Base-by-base conservation (phyloP, 2,888 invertebrate genomes). In the Trichopoda pennipes region DNA sequence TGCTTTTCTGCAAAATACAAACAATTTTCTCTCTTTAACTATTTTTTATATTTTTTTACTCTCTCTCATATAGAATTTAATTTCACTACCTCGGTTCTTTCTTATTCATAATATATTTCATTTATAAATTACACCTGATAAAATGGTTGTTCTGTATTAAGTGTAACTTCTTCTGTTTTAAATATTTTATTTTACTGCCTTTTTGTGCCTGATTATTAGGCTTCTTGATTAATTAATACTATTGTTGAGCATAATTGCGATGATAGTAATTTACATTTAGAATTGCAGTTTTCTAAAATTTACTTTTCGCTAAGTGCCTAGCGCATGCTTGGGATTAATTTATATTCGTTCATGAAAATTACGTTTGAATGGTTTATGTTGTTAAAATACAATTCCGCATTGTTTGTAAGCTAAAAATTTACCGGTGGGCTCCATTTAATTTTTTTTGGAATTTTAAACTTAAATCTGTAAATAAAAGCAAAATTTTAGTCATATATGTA, bases 401-500 rank as follows among this genome's bases (percentile, higher is more conserved):
- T 74, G 4, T 44, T 17, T 49, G 7, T 49, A 49, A 49, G 17
- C 9, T 49, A 44, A 28, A 69, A n/a, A 42, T 64, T 74, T 64
- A 69, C 51, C 74, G 80, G 80, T 80, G 80, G 80, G 74, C 23
- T 73, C 51, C 21, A 47, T 7, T 61, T 70, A 21, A 19, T 44
- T 3, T 12, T 12, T 38, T 19, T 19, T 47, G 32, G 19, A 32
- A 32, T 1, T 38, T 38, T 38, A 12, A n/a, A 44, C 16, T 44
- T 44, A 12, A 44, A 16, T n/a, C 44, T 44, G 44, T n/a, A 44
- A 44, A 44, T 14, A n/a, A 38, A 38, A 38, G 3, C 1, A 12
- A 38, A 38, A 38, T 38, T n/a, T 28, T 7, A 28, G 7, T 28
- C 28, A 28, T 28, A 28, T 28, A 8, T 28, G 7, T 2, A 28